A percentile compares a stretch with the other conserved stretches of the same genome.
phyloP scores from a whole-genome alignment of 1,140 invertebrate genomes.

The Neodiprion fabricii region DNA sequence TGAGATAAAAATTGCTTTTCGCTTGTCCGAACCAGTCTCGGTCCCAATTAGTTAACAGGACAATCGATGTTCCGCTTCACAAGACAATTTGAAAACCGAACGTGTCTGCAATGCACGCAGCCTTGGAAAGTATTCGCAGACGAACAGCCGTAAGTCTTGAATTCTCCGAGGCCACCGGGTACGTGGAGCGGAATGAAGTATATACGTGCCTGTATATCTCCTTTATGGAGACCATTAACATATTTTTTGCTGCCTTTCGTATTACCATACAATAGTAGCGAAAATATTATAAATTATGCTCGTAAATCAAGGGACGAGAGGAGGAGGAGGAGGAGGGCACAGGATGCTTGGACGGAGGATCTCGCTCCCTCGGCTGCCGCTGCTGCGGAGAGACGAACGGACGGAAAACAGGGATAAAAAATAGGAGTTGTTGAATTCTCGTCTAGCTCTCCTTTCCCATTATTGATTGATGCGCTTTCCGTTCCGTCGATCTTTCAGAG shows the following conservation, averaged over 20 bases:
- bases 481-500: too few relatives aligned
- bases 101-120: too few relatives aligned
- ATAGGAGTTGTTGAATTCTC: not conserved
- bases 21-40: not conserved
- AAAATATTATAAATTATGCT: conserved; percentile 53
- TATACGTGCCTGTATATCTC: conserved; percentile 55
- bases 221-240: conserved; percentile 61
- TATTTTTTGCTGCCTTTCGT: conserved; percentile 55
- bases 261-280: conserved; percentile 61
- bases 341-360: conserved; percentile 11
- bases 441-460: not conserved
- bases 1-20: too few relatives aligned
- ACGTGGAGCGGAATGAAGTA: conserved; percentile 56
- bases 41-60: not conserved
- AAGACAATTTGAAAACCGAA: too few relatives aligned
- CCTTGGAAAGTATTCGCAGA: too few relatives aligned
- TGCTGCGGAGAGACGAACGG: not conserved
- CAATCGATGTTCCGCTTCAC: not conserved
- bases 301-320: not conserved
- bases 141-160: not conserved
- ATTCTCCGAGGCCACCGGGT: conserved; percentile 49
- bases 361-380: not conserved
- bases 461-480: not conserved
- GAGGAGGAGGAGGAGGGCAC: conserved; percentile 1
- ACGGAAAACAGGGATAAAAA: not conserved